Evolutionary conservation across 2,797 vertebrate species (phyloP), one percentile per base, ranked within the genome.

Genomic region (Tachyglossus aculeatus): DNA sequence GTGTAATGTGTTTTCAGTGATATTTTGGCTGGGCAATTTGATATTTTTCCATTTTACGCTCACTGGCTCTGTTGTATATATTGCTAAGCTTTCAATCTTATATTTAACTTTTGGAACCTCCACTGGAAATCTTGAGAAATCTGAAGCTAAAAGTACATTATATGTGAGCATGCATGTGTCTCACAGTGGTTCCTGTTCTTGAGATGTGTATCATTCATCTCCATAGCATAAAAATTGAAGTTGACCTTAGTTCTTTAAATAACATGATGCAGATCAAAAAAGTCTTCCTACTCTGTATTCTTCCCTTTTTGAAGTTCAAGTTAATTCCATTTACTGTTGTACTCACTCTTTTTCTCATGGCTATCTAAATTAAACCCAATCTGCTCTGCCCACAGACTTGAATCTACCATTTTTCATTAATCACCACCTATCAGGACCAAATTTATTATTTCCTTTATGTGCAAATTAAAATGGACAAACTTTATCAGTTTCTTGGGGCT

Each of bases 31-130:
- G 38, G 16, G 11, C 3, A 6, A 15, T 32, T 10, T 61, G 19
- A 22, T 53, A n/a, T 34, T 53, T 41, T 15, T 29, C 39, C 27
- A 24, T 58, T 12, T 15, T 39, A 18, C 21, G 15, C 21, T 25
- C 36, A 6, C 1, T 56, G 47, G 15, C 25, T 61, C 37, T n/a
- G 53, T n/a, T n/a, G n/a, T n/a, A n/a, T n/a, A 14, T n/a, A 27
- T 54, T 63, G 47, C 56, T 67, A 3, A 41, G 62, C 74, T 61
- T 63, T 54, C 56, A 29, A 70, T 43, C 45, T 40, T 25, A 39
- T 29, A 24, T 16, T 66, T 19, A 33, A 24, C 53, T 27, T 74
- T 58, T 36, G 1, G 1, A 33, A 40, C 41, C 11, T 67, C 74
- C 34, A 59, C 21, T 22, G 69, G 25, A 6, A 53, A 9, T 43